Evolutionary conservation across 2,113 vertebrate species (phyloP).

Genomic region (Psilopsiagon aurifrons): DNA sequence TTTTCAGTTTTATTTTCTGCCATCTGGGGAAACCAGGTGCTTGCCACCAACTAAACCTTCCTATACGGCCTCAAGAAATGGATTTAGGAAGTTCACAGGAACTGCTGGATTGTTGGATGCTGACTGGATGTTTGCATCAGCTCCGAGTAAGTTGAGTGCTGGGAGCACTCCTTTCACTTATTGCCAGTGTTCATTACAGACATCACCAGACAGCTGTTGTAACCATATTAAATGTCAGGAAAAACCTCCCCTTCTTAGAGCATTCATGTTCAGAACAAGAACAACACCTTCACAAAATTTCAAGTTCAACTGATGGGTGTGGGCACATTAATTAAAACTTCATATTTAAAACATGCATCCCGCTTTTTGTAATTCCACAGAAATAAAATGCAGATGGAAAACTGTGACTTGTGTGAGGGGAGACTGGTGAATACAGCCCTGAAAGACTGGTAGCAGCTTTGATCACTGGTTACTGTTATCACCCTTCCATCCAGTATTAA

Average conservation of each 20-base stretch:
- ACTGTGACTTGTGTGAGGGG: not conserved
- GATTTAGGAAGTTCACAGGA: not conserved
- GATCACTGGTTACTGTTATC: constrained; percentile 2
- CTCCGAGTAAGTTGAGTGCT: not conserved
- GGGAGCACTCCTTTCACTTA: not conserved
- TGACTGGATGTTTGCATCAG: not conserved
- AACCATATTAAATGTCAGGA: fast-evolving
- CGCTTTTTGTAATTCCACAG: not conserved
- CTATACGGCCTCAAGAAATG: not conserved
- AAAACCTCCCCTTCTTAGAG: not conserved
- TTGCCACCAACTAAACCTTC: not conserved
- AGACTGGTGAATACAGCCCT: not conserved
- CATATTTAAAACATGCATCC: fast-evolving
- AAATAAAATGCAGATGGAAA: not conserved
- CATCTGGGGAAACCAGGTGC: not conserved
- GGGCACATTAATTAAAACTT: not conserved
- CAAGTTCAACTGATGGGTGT: fast-evolving
- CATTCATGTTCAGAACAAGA: not conserved
- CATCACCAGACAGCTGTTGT: not conserved
- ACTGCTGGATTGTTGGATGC: not conserved
- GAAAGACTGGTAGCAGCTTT: not conserved
- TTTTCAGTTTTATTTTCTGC: not conserved
- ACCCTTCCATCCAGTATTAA: not conserved
- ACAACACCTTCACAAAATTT: not conserved
- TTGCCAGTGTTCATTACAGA: fast-evolving